These are phyloP conservation scores for Cliona cf. orientalis DNA, from an alignment of 37 sponge, comb jelly and placozoan species.

Conservation along the genomic window DNA sequence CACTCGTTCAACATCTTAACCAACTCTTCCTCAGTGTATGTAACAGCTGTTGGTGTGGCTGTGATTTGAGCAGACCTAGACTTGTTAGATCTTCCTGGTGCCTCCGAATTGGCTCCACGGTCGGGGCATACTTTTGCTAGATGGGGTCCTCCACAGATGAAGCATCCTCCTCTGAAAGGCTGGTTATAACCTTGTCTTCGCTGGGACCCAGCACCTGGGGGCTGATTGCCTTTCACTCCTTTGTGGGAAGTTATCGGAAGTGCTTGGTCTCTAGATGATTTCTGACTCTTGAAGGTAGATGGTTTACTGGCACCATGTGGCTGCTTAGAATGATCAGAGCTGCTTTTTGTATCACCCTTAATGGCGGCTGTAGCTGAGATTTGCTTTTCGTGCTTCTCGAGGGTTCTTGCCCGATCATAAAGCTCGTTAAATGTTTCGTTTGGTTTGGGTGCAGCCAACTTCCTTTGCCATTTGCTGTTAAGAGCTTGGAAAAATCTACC, in stretches of 20 bases:
- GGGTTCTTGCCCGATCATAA: conserved; percentile 10
- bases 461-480: conserved; percentile 13
- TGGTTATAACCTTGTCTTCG: neutral
- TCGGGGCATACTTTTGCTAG: neutral
- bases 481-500: conserved; percentile 25
- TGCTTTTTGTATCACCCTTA: neutral
- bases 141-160: neutral
- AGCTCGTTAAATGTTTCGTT: conserved; percentile 4
- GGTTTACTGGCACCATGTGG: neutral
- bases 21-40: neutral
- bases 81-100: neutral
- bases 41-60: neutral
- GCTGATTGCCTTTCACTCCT: no score
- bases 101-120: neutral
- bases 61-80: neutral
- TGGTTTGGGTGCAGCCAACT: conserved; percentile 8
- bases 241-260: no score
- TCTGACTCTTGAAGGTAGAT: neutral
- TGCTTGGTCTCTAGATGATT: neutral
- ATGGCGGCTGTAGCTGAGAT: neutral
- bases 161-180: neutral
- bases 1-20: neutral
- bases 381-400: conserved; percentile 15
- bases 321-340: no score
- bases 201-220: no score